These are phyloP conservation scores for Sphaeridia pumilis DNA, from an alignment of 2,888 invertebrate genomes.

Conservation along the genomic window DNA sequence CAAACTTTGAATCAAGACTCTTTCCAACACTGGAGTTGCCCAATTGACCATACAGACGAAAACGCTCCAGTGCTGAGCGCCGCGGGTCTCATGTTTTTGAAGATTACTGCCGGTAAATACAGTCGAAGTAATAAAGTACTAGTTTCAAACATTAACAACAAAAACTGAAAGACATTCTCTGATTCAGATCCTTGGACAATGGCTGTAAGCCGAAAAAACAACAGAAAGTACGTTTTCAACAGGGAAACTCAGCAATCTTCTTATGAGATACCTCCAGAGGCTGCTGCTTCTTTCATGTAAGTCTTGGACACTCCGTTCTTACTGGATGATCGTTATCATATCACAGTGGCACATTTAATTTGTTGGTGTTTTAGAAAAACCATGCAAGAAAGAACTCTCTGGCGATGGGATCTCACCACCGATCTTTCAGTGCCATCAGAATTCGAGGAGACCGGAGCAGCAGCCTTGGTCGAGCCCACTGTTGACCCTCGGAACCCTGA, in stretches of 20 bases:
- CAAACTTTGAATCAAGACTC: conserved; percentile 12
- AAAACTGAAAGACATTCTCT: too few species aligned
- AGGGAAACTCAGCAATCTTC: conserved; percentile 10
- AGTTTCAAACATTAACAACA: too few species aligned
- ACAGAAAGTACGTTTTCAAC: conserved; percentile 28
- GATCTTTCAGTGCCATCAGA: conserved; percentile 12
- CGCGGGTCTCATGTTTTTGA: conserved; percentile 27
- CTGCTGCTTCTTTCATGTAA: conserved; percentile 27
- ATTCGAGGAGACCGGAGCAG: neutral
- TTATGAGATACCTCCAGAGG: conserved; percentile 17
- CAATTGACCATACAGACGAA: conserved; percentile 26
- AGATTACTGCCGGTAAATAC: conserved; percentile 25
- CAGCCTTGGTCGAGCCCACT: neutral
- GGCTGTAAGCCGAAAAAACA: conserved; percentile 18
- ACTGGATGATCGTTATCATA: too few species aligned
- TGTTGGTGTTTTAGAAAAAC: conserved; percentile 24
- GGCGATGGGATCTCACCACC: conserved; percentile 22
- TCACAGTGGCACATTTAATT: too few species aligned
- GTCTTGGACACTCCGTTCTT: neutral
- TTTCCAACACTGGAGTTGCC: conserved; percentile 19
- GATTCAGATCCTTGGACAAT: conserved; percentile 31
- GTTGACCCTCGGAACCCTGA: neutral
- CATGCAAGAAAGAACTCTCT: conserved; percentile 23
- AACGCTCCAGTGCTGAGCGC: conserved; percentile 21
- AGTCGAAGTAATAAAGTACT: neutral